Percentiles rank a stretch among this genome's conserved stretches.
phyloP scores from a whole-genome alignment of 2,888 invertebrate genomes.

The Scaptomyza flava region DNA sequence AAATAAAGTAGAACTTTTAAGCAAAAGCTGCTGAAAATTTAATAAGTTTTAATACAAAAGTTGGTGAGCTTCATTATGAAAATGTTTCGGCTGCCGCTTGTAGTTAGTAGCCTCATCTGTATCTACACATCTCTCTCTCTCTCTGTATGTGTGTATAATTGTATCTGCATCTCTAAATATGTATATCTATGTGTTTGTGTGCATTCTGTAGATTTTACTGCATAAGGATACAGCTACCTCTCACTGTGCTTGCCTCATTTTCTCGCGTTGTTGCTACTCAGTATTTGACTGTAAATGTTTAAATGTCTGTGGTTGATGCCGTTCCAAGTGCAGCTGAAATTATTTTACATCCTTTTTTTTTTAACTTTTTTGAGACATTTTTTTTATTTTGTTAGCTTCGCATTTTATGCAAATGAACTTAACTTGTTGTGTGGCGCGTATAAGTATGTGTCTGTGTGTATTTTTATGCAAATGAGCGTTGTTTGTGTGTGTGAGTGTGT shows the following conservation, averaged over 20 bases:
- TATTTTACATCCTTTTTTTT: conserved; percentile 12
- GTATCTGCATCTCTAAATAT: conserved; percentile 18
- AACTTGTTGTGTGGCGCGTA: conserved; percentile 42
- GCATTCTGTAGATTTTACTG: not conserved
- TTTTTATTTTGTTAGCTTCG: conserved; percentile 35
- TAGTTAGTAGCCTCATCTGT: conserved; percentile 32
- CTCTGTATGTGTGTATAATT: not conserved
- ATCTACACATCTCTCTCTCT: conserved; percentile 3
- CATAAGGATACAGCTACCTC: conserved; percentile 1
- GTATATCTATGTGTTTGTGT: not conserved
- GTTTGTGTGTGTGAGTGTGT: conserved; percentile 8
- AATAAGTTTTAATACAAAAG: conserved; percentile 73
- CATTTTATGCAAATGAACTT: conserved; percentile 74
- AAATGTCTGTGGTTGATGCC: conserved; percentile 37
- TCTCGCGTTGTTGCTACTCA: conserved; percentile 27
- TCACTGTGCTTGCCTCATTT: conserved; percentile 1
- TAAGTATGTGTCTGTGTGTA: conserved; percentile 23
- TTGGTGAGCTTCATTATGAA: conserved; percentile 65
- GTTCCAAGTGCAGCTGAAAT: conserved; percentile 42
- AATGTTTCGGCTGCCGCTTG: conserved; percentile 19
- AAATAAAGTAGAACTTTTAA: conserved; percentile 24
- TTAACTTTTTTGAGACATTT: conserved; percentile 4
- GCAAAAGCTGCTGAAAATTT: conserved; percentile 61
- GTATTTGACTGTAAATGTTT: conserved; percentile 39
- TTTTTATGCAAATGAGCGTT: conserved; percentile 59